Percentiles rank a stretch among this genome's conserved stretches.
These are phyloP conservation scores for Ginglymostoma cirratum DNA, from an alignment of 2,113 vertebrate genomes.

Conservation along the genomic window DNA sequence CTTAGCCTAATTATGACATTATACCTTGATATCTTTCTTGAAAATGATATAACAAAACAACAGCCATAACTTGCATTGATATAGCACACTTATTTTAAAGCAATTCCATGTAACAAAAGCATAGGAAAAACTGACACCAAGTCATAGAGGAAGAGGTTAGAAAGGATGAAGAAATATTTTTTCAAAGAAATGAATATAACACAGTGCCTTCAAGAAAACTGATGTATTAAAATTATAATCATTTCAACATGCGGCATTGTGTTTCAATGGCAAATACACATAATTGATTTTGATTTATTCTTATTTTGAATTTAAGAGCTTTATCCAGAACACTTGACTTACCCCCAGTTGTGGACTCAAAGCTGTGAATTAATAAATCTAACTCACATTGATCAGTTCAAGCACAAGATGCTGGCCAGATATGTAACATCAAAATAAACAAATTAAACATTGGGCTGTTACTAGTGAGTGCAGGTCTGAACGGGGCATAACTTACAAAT, in stretches of 20 bases:
- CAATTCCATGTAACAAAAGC: neutral
- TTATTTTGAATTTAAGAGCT: neutral
- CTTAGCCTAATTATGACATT: neutral
- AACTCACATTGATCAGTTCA: neutral
- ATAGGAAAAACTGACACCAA: neutral
- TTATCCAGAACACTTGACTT: neutral
- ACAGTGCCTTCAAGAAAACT: neutral
- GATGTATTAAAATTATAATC: neutral
- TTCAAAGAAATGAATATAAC: too few species aligned
- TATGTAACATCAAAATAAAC: neutral
- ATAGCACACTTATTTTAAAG: neutral
- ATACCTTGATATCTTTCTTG: neutral
- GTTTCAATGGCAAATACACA: too few species aligned
- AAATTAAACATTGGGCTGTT: neutral
- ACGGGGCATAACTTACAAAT: neutral
- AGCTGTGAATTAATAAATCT: neutral
- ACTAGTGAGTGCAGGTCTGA: neutral
- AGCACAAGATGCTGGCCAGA: neutral
- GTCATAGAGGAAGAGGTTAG: neutral
- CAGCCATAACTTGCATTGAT: neutral
- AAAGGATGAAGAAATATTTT: too few species aligned
- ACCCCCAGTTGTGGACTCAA: neutral
- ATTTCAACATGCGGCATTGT: neutral
- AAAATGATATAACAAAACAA: neutral
- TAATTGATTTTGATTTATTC: neutral